Evolutionary conservation across 2,797 vertebrate species (phyloP).

Genomic region (Taenioides sp.): DNA sequence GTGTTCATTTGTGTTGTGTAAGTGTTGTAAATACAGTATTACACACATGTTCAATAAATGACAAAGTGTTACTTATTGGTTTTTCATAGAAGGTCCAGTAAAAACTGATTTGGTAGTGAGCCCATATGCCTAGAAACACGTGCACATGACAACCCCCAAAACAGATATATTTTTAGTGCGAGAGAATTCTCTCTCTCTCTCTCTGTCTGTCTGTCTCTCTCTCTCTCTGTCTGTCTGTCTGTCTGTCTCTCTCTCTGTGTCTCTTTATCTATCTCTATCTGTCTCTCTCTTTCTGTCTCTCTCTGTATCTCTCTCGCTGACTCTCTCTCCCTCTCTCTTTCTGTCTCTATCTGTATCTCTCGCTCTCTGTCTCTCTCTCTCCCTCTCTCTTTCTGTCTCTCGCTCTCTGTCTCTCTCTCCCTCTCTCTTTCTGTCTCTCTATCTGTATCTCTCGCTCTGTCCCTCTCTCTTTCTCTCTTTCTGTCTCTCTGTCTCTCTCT

Average conservation of each 20-base stretch:
- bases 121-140: too few relatives aligned
- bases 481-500: background rate
- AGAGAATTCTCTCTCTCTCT: too few relatives aligned
- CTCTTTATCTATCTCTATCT: too few relatives aligned
- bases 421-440: background rate
- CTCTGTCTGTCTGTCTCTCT: too few relatives aligned
- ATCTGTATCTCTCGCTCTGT: too few relatives aligned
- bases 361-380: background rate
- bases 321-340: background rate
- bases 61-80: background rate
- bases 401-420: background rate
- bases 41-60: background rate
- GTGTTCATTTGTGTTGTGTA: background rate
- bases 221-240: too few relatives aligned
- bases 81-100: too few relatives aligned
- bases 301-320: background rate
- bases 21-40: constrained; percentile 2
- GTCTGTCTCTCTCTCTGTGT: too few relatives aligned
- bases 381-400: background rate
- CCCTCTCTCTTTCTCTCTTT: background rate
- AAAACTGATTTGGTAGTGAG: background rate
- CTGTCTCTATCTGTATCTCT: background rate
- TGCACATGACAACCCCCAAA: too few relatives aligned
- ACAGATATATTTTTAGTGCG: too few relatives aligned
- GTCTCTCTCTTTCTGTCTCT: background rate